Evolutionary conservation across 92 coral and sea anemone species (phyloP).

Genomic region (Metridium senile): DNA sequence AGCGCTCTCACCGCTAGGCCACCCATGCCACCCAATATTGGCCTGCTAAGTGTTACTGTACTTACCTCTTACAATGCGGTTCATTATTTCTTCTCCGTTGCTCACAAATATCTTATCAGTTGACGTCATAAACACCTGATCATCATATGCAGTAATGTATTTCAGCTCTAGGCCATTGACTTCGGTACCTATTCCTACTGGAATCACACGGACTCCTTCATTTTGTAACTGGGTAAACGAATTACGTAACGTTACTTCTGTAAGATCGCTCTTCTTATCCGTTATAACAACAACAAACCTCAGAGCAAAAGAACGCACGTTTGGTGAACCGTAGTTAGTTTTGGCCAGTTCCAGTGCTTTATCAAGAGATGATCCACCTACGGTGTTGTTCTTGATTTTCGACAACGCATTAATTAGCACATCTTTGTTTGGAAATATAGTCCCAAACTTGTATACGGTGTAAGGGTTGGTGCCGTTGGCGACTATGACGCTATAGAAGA

Average conservation of each 20-base stretch:
- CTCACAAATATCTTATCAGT: constrained; percentile 19
- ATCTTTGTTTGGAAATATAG: constrained; percentile 19
- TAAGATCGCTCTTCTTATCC: constrained; percentile 16
- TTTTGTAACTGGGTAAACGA: constrained; percentile 26
- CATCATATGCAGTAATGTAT: constrained; percentile 32
- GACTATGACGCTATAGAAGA: constrained; percentile 31
- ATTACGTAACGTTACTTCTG: constrained; percentile 14
- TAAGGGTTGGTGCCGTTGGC: constrained; percentile 24
- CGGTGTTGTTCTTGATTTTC: constrained; percentile 2
- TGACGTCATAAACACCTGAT: constrained; percentile 26
- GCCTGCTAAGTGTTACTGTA: background rate
- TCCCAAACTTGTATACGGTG: constrained; percentile 34
- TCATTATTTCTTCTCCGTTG: constrained; percentile 31
- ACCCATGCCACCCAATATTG: too few species aligned
- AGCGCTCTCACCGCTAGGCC: too few species aligned
- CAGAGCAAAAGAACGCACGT: constrained; percentile 25
- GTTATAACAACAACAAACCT: constrained; percentile 21
- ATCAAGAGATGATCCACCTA: constrained; percentile 29
- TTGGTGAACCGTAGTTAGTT: constrained; percentile 23
- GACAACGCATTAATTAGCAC: constrained; percentile 19
- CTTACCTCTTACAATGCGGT: constrained; percentile 27
- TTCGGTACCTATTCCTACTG: constrained; percentile 25
- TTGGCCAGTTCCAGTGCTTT: constrained; percentile 24
- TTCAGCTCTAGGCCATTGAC: constrained; percentile 18
- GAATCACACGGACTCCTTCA: constrained; percentile 31